phyloP scores from a whole-genome alignment of 2,888 invertebrate species.

The Helicoverpa assulta region DNA sequence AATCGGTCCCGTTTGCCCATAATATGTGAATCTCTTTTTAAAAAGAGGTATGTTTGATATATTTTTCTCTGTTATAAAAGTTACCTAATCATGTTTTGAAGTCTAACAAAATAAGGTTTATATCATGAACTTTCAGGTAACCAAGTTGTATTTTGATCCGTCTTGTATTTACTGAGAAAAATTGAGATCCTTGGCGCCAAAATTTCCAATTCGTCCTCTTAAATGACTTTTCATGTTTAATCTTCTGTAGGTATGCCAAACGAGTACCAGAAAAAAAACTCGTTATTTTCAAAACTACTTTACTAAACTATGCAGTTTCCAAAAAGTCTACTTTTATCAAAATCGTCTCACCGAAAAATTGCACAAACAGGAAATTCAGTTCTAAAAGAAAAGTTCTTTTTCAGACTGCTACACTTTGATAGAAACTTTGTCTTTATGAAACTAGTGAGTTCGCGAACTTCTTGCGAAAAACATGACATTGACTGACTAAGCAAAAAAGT shows the following conservation, averaged over 20 bases:
- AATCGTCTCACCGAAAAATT: slow-evolving; percentile 15
- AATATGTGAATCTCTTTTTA: no score
- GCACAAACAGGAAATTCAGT: slow-evolving; percentile 43
- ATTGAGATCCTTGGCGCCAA: no score
- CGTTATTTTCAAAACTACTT: not conserved
- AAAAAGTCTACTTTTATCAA: slow-evolving; percentile 3
- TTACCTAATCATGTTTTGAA: no score
- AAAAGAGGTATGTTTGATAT: no score
- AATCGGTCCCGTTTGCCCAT: no score
- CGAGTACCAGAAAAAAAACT: not conserved
- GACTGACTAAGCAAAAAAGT: slow-evolving; percentile 50
- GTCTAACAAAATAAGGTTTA: no score
- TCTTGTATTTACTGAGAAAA: no score
- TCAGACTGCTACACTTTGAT: slow-evolving; percentile 39
- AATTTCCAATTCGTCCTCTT: no score
- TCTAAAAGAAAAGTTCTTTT: slow-evolving; percentile 33
- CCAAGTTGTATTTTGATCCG: no score
- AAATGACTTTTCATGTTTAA: no score
- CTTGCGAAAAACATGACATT: slow-evolving; percentile 49
- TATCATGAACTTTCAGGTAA: no score
- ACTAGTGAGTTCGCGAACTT: slow-evolving; percentile 31
- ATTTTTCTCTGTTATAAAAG: no score
- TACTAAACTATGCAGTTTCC: slow-evolving; percentile 1
- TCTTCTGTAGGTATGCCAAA: not conserved
- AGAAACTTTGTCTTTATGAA: slow-evolving; percentile 37